These are phyloP conservation scores for Uropetala carovei DNA, from an alignment of 2,888 invertebrate genomes.

Conservation along the genomic window DNA sequence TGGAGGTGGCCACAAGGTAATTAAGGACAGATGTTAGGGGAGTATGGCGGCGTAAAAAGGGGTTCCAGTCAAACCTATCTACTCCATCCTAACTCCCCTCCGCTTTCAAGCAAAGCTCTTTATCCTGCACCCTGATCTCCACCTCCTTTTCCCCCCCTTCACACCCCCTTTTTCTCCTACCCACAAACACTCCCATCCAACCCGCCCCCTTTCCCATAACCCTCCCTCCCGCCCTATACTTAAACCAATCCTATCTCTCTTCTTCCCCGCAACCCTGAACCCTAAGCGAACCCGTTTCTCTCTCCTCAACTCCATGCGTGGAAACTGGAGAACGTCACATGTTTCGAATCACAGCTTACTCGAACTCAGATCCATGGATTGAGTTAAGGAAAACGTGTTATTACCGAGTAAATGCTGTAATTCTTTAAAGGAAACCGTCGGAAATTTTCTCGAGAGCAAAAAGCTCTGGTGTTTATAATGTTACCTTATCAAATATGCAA, in stretches of 20 bases:
- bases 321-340: neutral
- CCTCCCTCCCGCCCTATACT: neutral
- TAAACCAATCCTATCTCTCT: slow-evolving; percentile 36
- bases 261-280: neutral
- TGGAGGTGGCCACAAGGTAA: slow-evolving; percentile 46
- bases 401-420: too few species aligned
- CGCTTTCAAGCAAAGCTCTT: slow-evolving; percentile 46
- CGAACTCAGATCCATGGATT: too few species aligned
- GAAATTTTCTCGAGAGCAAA: too few species aligned
- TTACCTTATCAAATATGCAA: too few species aligned
- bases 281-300: neutral
- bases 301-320: neutral
- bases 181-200: neutral
- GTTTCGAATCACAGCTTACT: neutral
- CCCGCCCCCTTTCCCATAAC: slow-evolving; percentile 36
- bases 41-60: slow-evolving; percentile 28
- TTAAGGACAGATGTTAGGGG: slow-evolving; percentile 58
- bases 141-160: neutral
- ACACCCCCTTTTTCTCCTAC: slow-evolving; percentile 1
- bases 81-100: neutral
- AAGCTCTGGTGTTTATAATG: too few species aligned
- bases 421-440: too few species aligned
- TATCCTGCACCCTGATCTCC: slow-evolving; percentile 38
- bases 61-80: slow-evolving; percentile 45
- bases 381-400: too few species aligned